These are phyloP conservation scores for Apomyelois bistriatella DNA, from an alignment of 2,888 invertebrate species.

Conservation along the genomic window DNA sequence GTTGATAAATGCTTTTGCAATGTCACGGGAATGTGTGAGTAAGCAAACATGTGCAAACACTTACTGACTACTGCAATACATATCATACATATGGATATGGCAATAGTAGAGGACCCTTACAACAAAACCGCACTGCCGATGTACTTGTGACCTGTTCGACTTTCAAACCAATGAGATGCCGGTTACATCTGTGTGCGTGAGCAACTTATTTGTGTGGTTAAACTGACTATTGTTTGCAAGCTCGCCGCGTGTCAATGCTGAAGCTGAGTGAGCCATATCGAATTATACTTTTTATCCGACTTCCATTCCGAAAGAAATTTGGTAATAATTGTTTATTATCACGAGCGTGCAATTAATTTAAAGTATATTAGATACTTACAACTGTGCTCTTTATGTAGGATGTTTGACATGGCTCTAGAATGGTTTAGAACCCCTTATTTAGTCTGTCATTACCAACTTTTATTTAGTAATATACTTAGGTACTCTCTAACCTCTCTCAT, in stretches of 20 bases:
- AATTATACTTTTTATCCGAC: constrained; percentile 37
- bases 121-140: constrained; percentile 48
- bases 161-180: constrained; percentile 44
- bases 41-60: constrained; percentile 39
- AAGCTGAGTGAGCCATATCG: constrained; percentile 31
- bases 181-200: constrained; percentile 33
- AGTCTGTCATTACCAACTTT: too few species aligned
- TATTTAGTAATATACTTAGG: too few species aligned
- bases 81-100: too few species aligned
- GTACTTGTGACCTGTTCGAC: constrained; percentile 48
- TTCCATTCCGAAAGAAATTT: constrained; percentile 25
- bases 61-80: constrained; percentile 47
- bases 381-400: too few species aligned
- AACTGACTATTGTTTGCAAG: constrained; percentile 45
- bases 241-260: constrained; percentile 27
- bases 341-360: too few species aligned
- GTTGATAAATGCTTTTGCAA: background rate
- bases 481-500: too few species aligned
- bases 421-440: too few species aligned
- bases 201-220: constrained; percentile 22
- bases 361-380: too few species aligned
- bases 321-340: too few species aligned
- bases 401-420: too few species aligned
- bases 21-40: constrained; percentile 5
- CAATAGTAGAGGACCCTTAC: constrained; percentile 51